Conservation (phyloP, 1,140 invertebrate species). For the Pemphigus obesinymphae region DNA sequence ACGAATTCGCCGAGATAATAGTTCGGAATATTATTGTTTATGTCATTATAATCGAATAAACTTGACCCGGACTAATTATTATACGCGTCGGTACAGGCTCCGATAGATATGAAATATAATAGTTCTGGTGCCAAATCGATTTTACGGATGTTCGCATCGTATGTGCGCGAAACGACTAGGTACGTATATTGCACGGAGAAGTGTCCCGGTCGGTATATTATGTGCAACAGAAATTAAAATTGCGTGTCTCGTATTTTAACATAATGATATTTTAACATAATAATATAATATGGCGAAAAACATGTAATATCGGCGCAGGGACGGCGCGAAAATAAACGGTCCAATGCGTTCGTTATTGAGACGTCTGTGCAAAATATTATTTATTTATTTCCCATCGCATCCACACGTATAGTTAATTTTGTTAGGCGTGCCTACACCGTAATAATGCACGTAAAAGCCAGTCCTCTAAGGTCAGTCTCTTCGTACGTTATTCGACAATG, state of each 20-base stretch:
- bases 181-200: too few relatives aligned
- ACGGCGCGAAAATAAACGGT: neutral
- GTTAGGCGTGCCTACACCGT: too few relatives aligned
- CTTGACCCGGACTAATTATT: slow-evolving; percentile 23
- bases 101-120: too few relatives aligned
- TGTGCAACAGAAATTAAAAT: too few relatives aligned
- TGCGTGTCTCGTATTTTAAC: too few relatives aligned
- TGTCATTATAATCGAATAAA: slow-evolving; percentile 29
- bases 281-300: too few relatives aligned
- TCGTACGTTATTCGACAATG: neutral
- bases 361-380: neutral
- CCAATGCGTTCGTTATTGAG: slow-evolving; percentile 5
- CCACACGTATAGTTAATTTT: neutral
- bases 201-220: too few relatives aligned
- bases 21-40: neutral
- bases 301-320: neutral
- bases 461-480: neutral
- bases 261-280: too few relatives aligned
- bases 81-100: neutral
- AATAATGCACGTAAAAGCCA: neutral
- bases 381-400: neutral
- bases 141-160: neutral
- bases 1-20: slow-evolving; percentile 2
- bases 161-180: neutral
- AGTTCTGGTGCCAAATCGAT: too few relatives aligned